Percentiles rank a stretch among this genome's conserved stretches.
Conservation (phyloP, 1,140 invertebrate species). For the Drosophila azteca region DNA sequence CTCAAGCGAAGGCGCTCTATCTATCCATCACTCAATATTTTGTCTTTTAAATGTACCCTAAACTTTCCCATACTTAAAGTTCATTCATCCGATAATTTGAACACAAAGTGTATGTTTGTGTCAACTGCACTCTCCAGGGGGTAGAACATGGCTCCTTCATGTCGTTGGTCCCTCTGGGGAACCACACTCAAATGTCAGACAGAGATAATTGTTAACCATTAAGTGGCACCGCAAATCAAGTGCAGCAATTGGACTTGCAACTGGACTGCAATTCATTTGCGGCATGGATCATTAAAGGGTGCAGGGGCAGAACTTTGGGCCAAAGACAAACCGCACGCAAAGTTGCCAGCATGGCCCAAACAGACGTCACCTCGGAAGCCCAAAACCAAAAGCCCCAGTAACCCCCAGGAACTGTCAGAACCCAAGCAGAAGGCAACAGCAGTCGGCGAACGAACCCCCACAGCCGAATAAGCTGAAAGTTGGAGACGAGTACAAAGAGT, state of each 20-base stretch:
- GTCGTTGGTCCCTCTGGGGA: background rate
- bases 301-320: slow-evolving; percentile 24
- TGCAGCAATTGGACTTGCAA: slow-evolving; percentile 79
- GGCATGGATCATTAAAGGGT: slow-evolving; percentile 51
- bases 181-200: slow-evolving; percentile 50
- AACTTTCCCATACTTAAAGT: too few species aligned
- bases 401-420: too few species aligned
- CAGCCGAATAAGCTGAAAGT: slow-evolving; percentile 59
- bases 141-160: background rate
- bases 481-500: slow-evolving; percentile 38
- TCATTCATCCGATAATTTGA: too few species aligned
- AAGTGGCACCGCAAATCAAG: slow-evolving; percentile 76
- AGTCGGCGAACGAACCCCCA: slow-evolving; percentile 4
- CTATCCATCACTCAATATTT: too few species aligned
- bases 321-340: slow-evolving; percentile 73
- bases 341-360: slow-evolving; percentile 73
- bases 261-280: slow-evolving; percentile 76
- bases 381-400: slow-evolving; percentile 16
- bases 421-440: background rate
- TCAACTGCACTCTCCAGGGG: slow-evolving; percentile 28
- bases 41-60: too few species aligned
- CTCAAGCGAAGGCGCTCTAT: too few species aligned
- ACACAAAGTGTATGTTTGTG: too few species aligned
- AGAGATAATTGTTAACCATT: slow-evolving; percentile 77
- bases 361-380: slow-evolving; percentile 69